Evolutionary conservation across 2,113 vertebrate species (phyloP), one percentile per base, ranked within the genome.

Genomic region (Sterna hirundo): DNA sequence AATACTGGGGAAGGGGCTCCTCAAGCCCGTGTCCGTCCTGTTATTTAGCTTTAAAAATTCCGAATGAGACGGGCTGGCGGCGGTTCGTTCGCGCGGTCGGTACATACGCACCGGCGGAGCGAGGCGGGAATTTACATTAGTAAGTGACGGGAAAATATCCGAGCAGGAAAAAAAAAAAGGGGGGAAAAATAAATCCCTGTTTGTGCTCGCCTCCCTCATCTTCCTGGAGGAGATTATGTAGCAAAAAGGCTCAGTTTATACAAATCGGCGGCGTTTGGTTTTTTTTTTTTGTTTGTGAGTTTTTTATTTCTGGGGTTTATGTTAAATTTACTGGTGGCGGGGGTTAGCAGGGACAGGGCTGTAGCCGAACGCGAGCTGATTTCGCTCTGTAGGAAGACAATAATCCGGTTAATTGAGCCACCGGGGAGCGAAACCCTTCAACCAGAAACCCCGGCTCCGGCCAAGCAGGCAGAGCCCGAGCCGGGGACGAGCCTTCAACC

Each of bases 371-470:
- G 76, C 44, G 76, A 97, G 98, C 96, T 98, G 98, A 98, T 98
- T 98, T 97, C 98, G 98, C 98, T 98, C 98, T 97, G 94, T 98
- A 98, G 98, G 97, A 99, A 97, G 98, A 98, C 99, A 99, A 99
- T 99, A 99, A 99, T 99, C 99, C 98, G 93, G 98, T 99, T 99
- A 99, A 99, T 99, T 99, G 99, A 99, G 98, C 98, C 99, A 98
- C 99, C 72, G 95, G 99, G 99, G 99, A 99, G 71, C 18, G 95
- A 94, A 98, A 97, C 95, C 98, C 98, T 98, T 98, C 98, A 98
- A 97, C 88, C 98, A 96, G 97, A 98, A 98, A 98, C 83, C 62
- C 38, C 84, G 88, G 52, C 98, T 98, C 97, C 94, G 34, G 11
- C 47, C 36, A 76, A 94, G 76, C 40, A 5, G 89, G 51, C 90